A percentile compares a stretch with the other conserved stretches of the same genome.
Evolutionary conservation across 2,113 vertebrate genomes (phyloP).

Genomic region (Mustela lutreola): DNA sequence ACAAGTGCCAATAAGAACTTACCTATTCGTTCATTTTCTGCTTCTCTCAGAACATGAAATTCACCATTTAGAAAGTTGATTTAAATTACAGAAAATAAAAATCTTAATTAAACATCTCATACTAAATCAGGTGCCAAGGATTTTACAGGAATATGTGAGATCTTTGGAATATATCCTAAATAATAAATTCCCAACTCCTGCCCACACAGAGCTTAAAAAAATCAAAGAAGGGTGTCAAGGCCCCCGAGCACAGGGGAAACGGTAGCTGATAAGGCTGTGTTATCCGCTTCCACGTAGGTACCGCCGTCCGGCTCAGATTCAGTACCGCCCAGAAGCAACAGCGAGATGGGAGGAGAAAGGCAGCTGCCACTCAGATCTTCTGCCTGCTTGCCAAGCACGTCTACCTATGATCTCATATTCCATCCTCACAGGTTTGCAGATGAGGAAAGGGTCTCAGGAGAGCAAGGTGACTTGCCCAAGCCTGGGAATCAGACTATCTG

Average conservation of each 20-base stretch:
- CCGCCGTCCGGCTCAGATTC: background rate
- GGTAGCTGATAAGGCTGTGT: background rate
- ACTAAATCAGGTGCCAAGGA: background rate
- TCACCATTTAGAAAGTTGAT: background rate
- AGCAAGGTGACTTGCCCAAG: background rate
- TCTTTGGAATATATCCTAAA: background rate
- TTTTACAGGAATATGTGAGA: background rate
- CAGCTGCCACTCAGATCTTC: background rate
- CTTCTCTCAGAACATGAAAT: conserved; percentile 48
- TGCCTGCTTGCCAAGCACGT: background rate
- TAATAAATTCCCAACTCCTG: background rate
- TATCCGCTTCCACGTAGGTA: background rate
- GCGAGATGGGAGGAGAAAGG: background rate
- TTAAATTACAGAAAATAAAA: conserved; percentile 59
- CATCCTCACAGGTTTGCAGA: background rate
- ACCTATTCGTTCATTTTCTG: background rate
- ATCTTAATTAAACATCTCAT: conserved; percentile 21
- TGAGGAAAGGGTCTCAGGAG: background rate
- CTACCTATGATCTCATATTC: fast-evolving
- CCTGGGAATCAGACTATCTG: background rate
- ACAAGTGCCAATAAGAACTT: background rate
- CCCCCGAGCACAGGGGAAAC: background rate
- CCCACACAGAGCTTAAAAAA: conserved; percentile 30
- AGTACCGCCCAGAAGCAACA: background rate
- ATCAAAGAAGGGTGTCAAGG: background rate